Evolutionary conservation across 2,888 invertebrate species (phyloP), one percentile per base, ranked within the genome.

Genomic region (Melanophora roralis): DNA sequence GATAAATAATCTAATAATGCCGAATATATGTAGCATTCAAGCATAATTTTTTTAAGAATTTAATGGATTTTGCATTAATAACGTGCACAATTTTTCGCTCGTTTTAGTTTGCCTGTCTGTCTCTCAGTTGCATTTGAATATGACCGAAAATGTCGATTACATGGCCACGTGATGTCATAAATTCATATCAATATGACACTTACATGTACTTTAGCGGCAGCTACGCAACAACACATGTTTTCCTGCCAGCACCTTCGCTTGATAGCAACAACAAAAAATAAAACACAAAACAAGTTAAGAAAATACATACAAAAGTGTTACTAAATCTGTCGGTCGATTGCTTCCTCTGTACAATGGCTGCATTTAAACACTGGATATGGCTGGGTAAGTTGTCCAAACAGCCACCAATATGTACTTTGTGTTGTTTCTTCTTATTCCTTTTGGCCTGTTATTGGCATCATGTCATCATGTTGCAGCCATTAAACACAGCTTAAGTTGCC

Each of bases 131-230:
- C 43, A 74, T 78, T 78, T 74, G 68, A 78, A 78, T 78, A 74
- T 78, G 74, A 74, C 74, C 69, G 62, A 78, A 78, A 74, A 74
- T 64, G 74, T 69, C 78, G 74, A 78, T 74, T 74, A 74, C 78
- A 80, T 67, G 65, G 75, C 80, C 83, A 88, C 86, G 87, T 87
- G 87, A 86, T 86, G 88, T 86, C 88, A 88, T 87, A 88, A 87
- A 87, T 88, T 87, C 86, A 87, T 88, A 88, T 85, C 86, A 86
- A 88, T 87, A 88, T 88, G 88, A 88, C 88, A 86, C 86, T 86
- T 88, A 87, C 87, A 87, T 76, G 87, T 86, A 88, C 87, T 87
- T 82, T 83, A 82, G 82, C 83, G 83, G 83, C 83, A 82, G 81
- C 83, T 71, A 65, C 55, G 62, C 72, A 81, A 79, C 75, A 77